Percentiles rank a stretch among this genome's conserved stretches.
Evolutionary conservation across 35 echinoderm and acorn worm genomes (phyloP).

Genomic region (Patiria miniata): DNA sequence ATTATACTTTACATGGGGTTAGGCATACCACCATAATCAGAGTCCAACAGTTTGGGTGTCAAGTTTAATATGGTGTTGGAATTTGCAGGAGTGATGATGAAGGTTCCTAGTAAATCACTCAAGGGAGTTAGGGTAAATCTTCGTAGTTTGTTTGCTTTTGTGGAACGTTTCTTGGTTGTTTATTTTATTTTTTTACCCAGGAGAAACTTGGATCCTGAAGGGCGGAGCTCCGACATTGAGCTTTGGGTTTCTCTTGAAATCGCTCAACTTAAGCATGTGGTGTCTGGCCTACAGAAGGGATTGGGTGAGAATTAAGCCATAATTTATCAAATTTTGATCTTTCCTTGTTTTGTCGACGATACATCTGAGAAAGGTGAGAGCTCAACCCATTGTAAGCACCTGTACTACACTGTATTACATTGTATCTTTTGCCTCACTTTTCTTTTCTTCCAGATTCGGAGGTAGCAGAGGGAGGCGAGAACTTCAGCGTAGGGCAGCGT

Average conservation of each 20-base stretch:
- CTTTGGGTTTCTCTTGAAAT: conserved; percentile 46
- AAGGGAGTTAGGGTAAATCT: too few species aligned
- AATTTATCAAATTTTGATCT: too few species aligned
- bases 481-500: conserved; percentile 79
- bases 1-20: too few species aligned
- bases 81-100: too few species aligned
- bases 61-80: too few species aligned
- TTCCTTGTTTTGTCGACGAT: too few species aligned
- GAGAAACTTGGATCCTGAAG: conserved; percentile 70
- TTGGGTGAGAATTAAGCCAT: conserved; percentile 9
- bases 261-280: conserved; percentile 49
- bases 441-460: conserved; percentile 45
- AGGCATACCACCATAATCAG: too few species aligned
- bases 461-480: conserved; percentile 72
- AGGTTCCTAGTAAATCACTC: too few species aligned
- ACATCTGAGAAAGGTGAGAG: too few species aligned
- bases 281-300: background rate
- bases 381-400: too few species aligned
- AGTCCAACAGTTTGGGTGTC: too few species aligned
- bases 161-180: background rate
- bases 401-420: background rate
- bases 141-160: background rate
- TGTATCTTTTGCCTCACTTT: background rate
- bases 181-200: conserved; percentile 23
- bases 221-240: conserved; percentile 49